Conservation (phyloP, 2,888 invertebrate genomes). For the Macaria liturata region DNA sequence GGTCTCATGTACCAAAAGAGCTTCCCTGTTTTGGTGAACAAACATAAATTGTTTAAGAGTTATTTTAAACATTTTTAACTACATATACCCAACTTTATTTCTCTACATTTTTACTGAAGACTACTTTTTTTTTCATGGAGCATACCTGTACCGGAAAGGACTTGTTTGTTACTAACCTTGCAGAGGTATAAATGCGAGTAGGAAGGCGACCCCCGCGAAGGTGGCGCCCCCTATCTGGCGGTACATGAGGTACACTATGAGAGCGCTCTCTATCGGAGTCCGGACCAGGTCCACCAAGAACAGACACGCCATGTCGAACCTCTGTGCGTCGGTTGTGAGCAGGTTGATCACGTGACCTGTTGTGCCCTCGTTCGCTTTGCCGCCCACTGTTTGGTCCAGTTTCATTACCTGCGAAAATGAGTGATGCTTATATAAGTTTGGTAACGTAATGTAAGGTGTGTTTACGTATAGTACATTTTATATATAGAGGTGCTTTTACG, state of each 20-base stretch:
- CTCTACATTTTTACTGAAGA: too few relatives aligned
- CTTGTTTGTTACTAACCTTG: constrained; percentile 73
- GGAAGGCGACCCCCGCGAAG: constrained; percentile 82
- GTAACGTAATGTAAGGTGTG: too few relatives aligned
- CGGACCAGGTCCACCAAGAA: constrained; percentile 93
- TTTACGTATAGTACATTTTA: too few relatives aligned
- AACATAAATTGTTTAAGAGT: too few relatives aligned
- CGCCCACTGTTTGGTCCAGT: constrained; percentile 86
- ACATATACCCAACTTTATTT: too few relatives aligned
- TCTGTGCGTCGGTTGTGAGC: constrained; percentile 93
- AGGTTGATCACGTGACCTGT: constrained; percentile 88
- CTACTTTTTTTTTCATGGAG: too few relatives aligned
- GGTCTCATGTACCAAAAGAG: too few relatives aligned
- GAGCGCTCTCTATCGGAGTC: constrained; percentile 90
- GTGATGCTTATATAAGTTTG: too few relatives aligned
- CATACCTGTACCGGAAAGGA: too few relatives aligned
- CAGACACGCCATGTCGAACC: constrained; percentile 92
- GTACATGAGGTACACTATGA: constrained; percentile 90
- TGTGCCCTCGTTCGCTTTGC: constrained; percentile 84
- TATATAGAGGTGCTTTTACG: too few relatives aligned
- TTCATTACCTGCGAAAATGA: constrained; percentile 84
- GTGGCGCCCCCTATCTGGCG: constrained; percentile 82
- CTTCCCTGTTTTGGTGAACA: too few relatives aligned
- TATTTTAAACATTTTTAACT: too few relatives aligned
- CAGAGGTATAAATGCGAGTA: constrained; percentile 84